phyloP scores from a whole-genome alignment of 2,888 invertebrate genomes.

The Ecdyonurus torrentis region DNA sequence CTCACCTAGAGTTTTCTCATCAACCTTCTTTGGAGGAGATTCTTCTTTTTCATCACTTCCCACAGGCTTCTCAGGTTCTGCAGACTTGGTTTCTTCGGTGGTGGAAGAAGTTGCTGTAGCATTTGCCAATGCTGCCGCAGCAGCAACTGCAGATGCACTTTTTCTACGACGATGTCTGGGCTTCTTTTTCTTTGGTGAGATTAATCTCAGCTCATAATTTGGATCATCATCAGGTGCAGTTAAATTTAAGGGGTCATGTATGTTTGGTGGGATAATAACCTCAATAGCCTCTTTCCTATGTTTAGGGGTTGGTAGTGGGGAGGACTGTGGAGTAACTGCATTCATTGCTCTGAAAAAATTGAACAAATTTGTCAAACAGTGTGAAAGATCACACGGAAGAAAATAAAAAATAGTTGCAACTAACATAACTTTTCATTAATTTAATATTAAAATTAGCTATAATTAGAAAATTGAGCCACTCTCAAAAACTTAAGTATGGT shows the following conservation, averaged over 20 bases:
- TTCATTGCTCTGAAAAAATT: constrained; percentile 45
- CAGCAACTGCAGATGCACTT: constrained; percentile 16
- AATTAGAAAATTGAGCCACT: too few relatives aligned
- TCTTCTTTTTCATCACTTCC: constrained; percentile 6
- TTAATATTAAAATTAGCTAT: not conserved
- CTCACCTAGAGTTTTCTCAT: constrained; percentile 8
- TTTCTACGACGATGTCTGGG: constrained; percentile 44
- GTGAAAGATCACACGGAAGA: not conserved
- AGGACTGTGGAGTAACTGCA: constrained; percentile 82
- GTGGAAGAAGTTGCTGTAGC: too few relatives aligned
- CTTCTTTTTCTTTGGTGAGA: constrained; percentile 46
- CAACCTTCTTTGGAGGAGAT: constrained; percentile 10
- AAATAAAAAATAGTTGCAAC: too few relatives aligned
- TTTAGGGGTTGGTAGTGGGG: constrained; percentile 73
- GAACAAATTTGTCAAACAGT: not conserved
- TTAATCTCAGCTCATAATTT: constrained; percentile 64
- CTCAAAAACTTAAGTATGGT: too few relatives aligned
- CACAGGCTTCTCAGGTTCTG: constrained; percentile 6
- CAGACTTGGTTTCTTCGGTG: not conserved
- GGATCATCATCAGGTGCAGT: constrained; percentile 50
- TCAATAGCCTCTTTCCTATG: constrained; percentile 65
- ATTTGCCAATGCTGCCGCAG: not conserved
- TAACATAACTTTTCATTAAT: not conserved
- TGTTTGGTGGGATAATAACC: constrained; percentile 84
- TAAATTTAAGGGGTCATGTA: constrained; percentile 79